phyloP scores from a whole-genome alignment of 1,140 invertebrate genomes.

The Drosophila nikananu region DNA sequence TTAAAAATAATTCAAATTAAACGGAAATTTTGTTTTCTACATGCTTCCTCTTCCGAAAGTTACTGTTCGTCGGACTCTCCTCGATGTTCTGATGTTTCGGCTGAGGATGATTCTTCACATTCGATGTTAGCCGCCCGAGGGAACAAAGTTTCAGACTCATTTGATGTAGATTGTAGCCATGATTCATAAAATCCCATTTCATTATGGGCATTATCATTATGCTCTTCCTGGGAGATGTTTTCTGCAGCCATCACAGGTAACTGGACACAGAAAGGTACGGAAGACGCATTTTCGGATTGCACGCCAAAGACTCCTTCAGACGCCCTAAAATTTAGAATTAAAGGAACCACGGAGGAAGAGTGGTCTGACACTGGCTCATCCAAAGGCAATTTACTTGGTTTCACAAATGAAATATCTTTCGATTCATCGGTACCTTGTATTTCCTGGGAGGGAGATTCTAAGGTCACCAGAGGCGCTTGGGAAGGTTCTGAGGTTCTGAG shows the following conservation, averaged over 20 bases:
- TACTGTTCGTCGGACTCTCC: background rate
- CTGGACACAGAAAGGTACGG: background rate
- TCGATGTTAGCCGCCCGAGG: background rate
- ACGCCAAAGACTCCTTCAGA: background rate
- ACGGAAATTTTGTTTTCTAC: background rate
- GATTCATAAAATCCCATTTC: background rate
- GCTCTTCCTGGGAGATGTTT: background rate
- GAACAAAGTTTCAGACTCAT: background rate
- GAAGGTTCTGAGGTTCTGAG: background rate
- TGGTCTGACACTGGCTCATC: background rate
- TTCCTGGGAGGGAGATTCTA: background rate
- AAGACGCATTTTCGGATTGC: background rate
- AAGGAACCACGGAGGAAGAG: background rate
- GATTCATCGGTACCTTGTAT: background rate
- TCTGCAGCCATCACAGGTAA: background rate
- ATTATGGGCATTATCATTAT: background rate
- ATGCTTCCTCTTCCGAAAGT: too few relatives aligned
- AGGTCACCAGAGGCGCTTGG: too few relatives aligned
- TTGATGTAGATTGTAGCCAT: background rate
- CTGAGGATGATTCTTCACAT: background rate
- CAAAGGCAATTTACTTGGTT: background rate
- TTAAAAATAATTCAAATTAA: constrained; percentile 4
- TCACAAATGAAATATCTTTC: background rate
- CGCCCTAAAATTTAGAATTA: background rate
- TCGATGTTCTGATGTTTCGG: background rate